phyloP scores from a whole-genome alignment of 2,113 vertebrate genomes.

The Tyrannus savana region DNA sequence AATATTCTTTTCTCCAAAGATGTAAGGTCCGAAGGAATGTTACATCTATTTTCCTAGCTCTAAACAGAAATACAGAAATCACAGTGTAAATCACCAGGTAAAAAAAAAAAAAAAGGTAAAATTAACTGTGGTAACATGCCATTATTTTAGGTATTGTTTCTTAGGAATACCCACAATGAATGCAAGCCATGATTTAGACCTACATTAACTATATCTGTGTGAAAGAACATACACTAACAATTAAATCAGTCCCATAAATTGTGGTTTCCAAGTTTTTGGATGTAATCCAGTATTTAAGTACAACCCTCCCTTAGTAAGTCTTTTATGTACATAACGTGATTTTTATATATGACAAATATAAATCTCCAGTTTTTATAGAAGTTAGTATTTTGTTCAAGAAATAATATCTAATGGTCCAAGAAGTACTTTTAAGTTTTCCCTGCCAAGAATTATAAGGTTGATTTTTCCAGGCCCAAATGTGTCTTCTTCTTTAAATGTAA shows the following conservation, averaged over 20 bases:
- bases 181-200: neutral
- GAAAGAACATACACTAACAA: neutral
- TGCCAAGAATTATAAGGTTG: neutral
- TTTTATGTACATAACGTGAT: neutral
- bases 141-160: neutral
- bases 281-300: neutral
- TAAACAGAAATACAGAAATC: neutral
- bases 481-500: neutral
- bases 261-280: neutral
- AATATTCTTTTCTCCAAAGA: neutral
- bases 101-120: neutral
- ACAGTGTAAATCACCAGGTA: accelerated
- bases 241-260: neutral
- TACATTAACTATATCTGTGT: neutral
- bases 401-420: neutral
- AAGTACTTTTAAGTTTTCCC: neutral
- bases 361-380: neutral
- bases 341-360: neutral
- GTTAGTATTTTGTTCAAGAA: neutral
- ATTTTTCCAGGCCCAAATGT: neutral
- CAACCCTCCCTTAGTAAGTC: neutral
- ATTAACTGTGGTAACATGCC: neutral
- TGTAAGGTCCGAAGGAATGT: accelerated
- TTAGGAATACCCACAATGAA: neutral
- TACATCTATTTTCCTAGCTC: neutral